Percentiles rank a stretch among this genome's conserved stretches.
Conservation (phyloP, 2,888 invertebrate species). For the Palloptera scutellata region DNA sequence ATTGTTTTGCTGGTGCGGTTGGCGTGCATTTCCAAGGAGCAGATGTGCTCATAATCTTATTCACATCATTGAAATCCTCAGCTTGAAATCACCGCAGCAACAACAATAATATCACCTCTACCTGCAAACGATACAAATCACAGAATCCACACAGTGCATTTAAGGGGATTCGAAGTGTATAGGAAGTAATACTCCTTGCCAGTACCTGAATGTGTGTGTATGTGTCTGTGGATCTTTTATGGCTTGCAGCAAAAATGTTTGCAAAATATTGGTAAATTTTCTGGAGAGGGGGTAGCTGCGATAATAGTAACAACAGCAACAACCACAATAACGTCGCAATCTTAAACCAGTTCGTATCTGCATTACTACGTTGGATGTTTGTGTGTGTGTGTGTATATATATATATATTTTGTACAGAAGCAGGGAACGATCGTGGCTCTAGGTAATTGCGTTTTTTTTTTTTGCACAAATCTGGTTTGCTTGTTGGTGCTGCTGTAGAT, state of each 20-base stretch:
- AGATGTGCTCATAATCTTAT: slow-evolving; percentile 31
- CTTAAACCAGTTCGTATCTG: background rate
- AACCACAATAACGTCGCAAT: slow-evolving; percentile 4
- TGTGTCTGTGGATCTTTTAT: slow-evolving; percentile 43
- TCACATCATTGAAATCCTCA: slow-evolving; percentile 10
- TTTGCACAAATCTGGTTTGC: slow-evolving; percentile 47
- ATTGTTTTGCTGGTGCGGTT: slow-evolving; percentile 9
- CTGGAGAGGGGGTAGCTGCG: background rate
- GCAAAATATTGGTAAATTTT: background rate
- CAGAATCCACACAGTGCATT: slow-evolving; percentile 39
- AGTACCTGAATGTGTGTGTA: background rate
- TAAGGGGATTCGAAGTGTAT: too few species aligned
- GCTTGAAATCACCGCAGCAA: slow-evolving; percentile 24
- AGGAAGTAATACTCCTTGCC: too few species aligned
- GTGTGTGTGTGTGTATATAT: too few species aligned
- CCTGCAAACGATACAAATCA: slow-evolving; percentile 53
- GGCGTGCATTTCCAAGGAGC: slow-evolving; percentile 28
- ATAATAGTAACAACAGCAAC: background rate
- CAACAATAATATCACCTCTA: slow-evolving; percentile 32
- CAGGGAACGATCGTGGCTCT: slow-evolving; percentile 21
- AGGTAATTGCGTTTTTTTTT: slow-evolving; percentile 56
- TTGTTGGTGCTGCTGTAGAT: slow-evolving; percentile 44
- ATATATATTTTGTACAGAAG: too few species aligned
- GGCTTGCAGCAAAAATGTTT: slow-evolving; percentile 50
- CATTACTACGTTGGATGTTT: background rate